A percentile compares a stretch with the other conserved stretches of the same genome.
Conservation (phyloP, 2,797 vertebrate genomes). For the Ciconia nigra region DNA sequence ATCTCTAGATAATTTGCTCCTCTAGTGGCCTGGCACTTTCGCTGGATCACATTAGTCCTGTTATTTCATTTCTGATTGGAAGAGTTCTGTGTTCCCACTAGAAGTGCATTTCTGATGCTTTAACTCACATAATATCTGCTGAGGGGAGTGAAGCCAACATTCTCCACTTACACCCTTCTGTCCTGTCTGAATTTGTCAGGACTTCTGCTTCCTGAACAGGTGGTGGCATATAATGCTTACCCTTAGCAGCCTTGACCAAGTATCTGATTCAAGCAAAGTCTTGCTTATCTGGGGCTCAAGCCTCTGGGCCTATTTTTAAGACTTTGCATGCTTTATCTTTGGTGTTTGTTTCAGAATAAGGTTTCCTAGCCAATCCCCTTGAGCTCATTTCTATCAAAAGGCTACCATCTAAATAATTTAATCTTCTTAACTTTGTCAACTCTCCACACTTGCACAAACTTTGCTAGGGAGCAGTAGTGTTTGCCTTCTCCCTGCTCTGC, state of each 20-base stretch:
- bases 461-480: background rate
- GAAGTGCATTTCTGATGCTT: background rate
- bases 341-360: background rate
- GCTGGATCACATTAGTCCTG: background rate
- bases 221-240: background rate
- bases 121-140: background rate
- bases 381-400: background rate
- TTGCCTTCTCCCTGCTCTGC: background rate
- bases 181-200: background rate
- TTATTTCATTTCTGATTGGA: background rate
- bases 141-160: background rate
- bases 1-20: background rate
- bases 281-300: background rate
- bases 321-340: background rate
- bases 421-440: background rate
- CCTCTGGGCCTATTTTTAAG: background rate
- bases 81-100: background rate
- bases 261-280: background rate
- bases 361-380: background rate
- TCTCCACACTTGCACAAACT: background rate
- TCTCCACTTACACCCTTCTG: background rate
- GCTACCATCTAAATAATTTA: background rate
- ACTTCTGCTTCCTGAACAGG: background rate
- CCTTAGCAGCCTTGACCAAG: background rate
- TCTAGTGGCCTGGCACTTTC: background rate